Evolutionary conservation across 2,113 vertebrate species (phyloP).

Genomic region (Alethe diademata): DNA sequence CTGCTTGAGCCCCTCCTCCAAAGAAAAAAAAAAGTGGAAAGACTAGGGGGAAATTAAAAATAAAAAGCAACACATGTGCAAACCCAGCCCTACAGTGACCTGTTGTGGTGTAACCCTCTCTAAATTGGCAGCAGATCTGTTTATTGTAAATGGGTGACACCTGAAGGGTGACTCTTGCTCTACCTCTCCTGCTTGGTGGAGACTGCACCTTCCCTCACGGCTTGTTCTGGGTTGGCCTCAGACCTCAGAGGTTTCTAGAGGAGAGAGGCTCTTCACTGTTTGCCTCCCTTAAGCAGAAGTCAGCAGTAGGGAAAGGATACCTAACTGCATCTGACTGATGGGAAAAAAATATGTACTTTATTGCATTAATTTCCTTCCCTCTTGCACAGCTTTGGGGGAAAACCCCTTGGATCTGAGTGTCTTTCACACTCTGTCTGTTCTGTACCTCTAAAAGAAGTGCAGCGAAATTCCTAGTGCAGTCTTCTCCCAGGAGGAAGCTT

Average conservation of each 20-base stretch:
- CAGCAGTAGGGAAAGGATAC: not conserved
- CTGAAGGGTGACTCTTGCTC: not conserved
- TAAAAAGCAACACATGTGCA: not conserved
- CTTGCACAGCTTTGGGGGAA: not conserved
- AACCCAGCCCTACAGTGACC: not conserved
- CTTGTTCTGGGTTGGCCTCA: not conserved
- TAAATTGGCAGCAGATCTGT: not conserved
- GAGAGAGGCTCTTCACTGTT: not conserved
- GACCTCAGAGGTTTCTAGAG: fast-evolving
- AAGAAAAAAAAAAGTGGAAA: not conserved
- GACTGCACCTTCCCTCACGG: not conserved
- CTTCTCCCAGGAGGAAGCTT: not conserved
- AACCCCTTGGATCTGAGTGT: not conserved
- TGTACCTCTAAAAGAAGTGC: not conserved
- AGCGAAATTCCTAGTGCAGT: not conserved
- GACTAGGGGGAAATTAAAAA: not conserved
- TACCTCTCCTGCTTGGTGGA: not conserved
- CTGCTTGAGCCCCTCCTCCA: not conserved
- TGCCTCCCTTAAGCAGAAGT: not conserved
- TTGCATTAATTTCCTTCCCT: not conserved
- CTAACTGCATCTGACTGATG: not conserved
- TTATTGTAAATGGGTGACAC: not conserved
- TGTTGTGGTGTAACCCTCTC: not conserved
- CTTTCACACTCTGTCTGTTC: not conserved
- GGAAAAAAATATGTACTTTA: not conserved